phyloP scores from a whole-genome alignment of 2,113 vertebrate species.

The Perca schrenkii region DNA sequence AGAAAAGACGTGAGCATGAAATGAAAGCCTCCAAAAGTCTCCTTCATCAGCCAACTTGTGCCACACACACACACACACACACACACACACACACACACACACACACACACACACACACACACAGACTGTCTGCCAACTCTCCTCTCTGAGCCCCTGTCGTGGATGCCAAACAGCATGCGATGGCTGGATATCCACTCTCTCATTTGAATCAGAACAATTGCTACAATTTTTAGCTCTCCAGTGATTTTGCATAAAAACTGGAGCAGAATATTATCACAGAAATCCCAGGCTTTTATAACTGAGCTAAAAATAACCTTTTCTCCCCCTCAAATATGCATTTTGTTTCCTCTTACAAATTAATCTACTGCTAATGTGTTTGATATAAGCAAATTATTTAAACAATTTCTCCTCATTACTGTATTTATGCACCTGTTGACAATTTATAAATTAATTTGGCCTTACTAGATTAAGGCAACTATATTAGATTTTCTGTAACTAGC shows the following conservation, averaged over 20 bases:
- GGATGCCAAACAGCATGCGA: slow-evolving; percentile 44
- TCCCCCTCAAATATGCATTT: background rate
- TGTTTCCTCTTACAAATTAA: slow-evolving; percentile 1
- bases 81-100: slow-evolving; percentile 1
- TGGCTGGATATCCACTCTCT: slow-evolving; percentile 48
- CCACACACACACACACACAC: slow-evolving; percentile 2
- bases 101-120: background rate
- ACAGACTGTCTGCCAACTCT: slow-evolving; percentile 36
- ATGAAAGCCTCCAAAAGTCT: slow-evolving; percentile 35
- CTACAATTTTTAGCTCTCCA: slow-evolving; percentile 40
- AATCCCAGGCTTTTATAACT: slow-evolving; percentile 30
- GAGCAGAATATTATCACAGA: slow-evolving; percentile 47
- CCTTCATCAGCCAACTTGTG: slow-evolving; percentile 23
- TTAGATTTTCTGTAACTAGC: background rate
- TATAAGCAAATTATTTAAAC: background rate
- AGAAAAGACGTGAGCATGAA: slow-evolving; percentile 41
- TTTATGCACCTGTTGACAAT: background rate
- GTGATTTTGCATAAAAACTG: slow-evolving; percentile 63
- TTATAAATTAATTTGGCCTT: background rate
- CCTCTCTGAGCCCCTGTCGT: slow-evolving; percentile 24
- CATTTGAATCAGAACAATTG: slow-evolving; percentile 64
- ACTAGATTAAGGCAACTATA: background rate
- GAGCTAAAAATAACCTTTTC: slow-evolving; percentile 39
- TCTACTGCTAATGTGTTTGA: slow-evolving; percentile 16
- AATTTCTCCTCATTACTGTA: background rate